A percentile compares a stretch with the other conserved stretches of the same genome.
phyloP scores from a whole-genome alignment of 2,888 invertebrate genomes.

The Mimas tiliae region DNA sequence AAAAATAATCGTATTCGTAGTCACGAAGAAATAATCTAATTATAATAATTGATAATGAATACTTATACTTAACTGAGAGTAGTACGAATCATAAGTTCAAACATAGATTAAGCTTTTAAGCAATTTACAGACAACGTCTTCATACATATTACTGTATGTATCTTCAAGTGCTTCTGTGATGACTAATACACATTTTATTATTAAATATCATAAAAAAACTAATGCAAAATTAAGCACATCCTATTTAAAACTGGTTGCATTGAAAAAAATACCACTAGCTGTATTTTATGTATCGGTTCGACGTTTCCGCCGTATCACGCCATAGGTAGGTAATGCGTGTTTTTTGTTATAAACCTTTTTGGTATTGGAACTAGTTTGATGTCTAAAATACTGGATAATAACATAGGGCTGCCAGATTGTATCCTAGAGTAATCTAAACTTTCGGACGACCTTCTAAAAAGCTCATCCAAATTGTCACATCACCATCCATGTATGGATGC shows the following conservation, averaged over 20 bases:
- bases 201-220: constrained; percentile 14
- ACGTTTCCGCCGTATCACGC: constrained; percentile 20
- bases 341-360: constrained; percentile 17
- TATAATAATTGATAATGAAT: too few species aligned
- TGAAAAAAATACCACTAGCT: constrained; percentile 14
- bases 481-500: too few species aligned
- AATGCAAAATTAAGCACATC: constrained; percentile 22
- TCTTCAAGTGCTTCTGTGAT: neutral
- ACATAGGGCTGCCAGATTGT: neutral
- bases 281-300: constrained; percentile 18
- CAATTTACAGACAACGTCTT: neutral
- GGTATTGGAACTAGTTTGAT: constrained; percentile 6
- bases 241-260: constrained; percentile 14
- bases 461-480: too few species aligned
- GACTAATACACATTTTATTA: constrained; percentile 7
- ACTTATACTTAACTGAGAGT: too few species aligned
- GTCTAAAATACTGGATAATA: neutral
- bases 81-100: neutral
- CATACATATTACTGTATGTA: neutral
- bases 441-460: too few species aligned
- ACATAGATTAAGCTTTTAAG: neutral
- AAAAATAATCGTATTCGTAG: too few species aligned
- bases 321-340: constrained; percentile 18
- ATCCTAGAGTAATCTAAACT: too few species aligned
- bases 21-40: too few species aligned